A percentile compares a stretch with the other conserved stretches of the same genome.
Conservation (phyloP, 37 sponge, comb jelly and placozoan species). For the Trichoplax adhaerens region DNA sequence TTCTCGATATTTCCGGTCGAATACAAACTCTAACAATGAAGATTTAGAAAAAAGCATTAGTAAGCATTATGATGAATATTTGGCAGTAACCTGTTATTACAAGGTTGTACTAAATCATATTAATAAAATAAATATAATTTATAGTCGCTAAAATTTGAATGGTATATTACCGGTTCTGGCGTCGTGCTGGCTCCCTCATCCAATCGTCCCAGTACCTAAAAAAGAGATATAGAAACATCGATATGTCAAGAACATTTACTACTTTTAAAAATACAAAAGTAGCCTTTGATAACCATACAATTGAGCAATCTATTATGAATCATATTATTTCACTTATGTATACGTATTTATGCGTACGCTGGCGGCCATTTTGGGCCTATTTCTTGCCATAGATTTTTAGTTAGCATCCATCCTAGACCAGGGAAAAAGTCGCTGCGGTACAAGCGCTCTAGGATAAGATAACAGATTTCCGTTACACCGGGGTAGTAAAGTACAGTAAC, state of each 20-base stretch:
- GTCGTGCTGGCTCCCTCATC: constrained; percentile 67
- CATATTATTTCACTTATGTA: constrained; percentile 1
- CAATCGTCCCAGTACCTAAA: constrained; percentile 88
- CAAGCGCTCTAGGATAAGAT: constrained; percentile 31
- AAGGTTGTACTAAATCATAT: too few relatives aligned
- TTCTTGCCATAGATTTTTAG: constrained; percentile 46
- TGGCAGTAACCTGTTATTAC: too few relatives aligned
- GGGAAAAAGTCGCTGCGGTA: constrained; percentile 87
- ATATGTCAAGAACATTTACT: neutral
- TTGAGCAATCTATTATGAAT: neutral
- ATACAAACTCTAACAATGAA: constrained; percentile 46
- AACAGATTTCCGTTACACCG: too few relatives aligned
- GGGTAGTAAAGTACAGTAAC: too few relatives aligned
- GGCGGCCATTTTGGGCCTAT: constrained; percentile 71
- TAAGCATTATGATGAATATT: too few relatives aligned
- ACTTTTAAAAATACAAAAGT: neutral
- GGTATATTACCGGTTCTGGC: constrained; percentile 32
- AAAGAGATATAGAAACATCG: neutral
- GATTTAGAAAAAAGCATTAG: neutral
- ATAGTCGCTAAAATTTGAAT: neutral
- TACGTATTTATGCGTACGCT: constrained; percentile 15
- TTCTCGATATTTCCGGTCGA: constrained; percentile 72
- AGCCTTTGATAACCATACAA: neutral
- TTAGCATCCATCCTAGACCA: constrained; percentile 91
- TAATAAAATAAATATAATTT: too few relatives aligned